These are phyloP conservation scores for Deroplatys truncata DNA, from an alignment of 2,888 invertebrate species.

Conservation along the genomic window DNA sequence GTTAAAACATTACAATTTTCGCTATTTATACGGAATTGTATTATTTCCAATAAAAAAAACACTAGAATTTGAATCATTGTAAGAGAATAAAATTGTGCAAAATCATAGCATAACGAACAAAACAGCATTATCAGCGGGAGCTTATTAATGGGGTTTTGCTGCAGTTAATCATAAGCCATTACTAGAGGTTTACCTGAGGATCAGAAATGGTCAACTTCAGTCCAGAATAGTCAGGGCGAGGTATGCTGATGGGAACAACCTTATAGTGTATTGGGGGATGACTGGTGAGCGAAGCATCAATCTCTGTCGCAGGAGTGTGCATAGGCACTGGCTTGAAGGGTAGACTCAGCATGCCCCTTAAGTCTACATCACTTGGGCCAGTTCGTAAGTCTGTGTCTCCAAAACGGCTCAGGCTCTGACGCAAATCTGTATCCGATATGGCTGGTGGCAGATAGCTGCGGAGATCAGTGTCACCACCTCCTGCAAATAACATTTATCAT, in stretches of 20 bases:
- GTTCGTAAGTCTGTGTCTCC: conserved; percentile 63
- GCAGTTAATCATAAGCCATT: too few species aligned
- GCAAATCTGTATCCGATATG: conserved; percentile 36
- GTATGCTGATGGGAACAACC: conserved; percentile 58
- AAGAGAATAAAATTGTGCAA: too few species aligned
- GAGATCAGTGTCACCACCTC: conserved; percentile 42
- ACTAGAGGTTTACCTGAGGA: conserved; percentile 50
- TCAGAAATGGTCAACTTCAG: conserved; percentile 66
- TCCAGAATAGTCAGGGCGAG: conserved; percentile 70
- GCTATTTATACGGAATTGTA: too few species aligned
- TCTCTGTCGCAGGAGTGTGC: conserved; percentile 80
- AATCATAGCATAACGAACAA: too few species aligned
- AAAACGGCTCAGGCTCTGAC: conserved; percentile 40
- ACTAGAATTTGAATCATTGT: too few species aligned
- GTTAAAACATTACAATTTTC: too few species aligned
- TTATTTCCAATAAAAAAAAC: too few species aligned
- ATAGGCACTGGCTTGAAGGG: conserved; percentile 76
- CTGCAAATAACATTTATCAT: background rate
- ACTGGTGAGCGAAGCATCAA: conserved; percentile 75
- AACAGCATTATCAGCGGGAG: too few species aligned
- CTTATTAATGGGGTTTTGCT: too few species aligned
- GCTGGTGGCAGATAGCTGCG: conserved; percentile 41
- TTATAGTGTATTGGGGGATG: conserved; percentile 72
- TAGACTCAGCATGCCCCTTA: conserved; percentile 59
- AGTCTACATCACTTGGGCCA: conserved; percentile 59